Evolutionary conservation across 2,888 invertebrate genomes (phyloP).

Genomic region (Syrista parreyssii): DNA sequence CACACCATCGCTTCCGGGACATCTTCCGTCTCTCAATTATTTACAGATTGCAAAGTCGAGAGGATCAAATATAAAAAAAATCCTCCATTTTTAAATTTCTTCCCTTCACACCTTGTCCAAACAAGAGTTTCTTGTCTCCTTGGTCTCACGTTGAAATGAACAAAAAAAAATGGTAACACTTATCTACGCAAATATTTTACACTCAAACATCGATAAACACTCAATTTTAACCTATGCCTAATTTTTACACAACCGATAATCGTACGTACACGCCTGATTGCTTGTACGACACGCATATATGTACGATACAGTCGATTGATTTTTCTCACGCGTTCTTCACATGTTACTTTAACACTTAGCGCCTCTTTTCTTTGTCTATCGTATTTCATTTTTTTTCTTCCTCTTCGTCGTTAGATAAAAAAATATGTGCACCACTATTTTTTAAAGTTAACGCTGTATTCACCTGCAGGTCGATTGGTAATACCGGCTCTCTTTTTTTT

Average conservation of each 20-base stretch:
- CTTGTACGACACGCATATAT: too few relatives aligned
- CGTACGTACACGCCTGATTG: not conserved
- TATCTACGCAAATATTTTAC: constrained; percentile 47
- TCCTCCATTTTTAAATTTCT: not conserved
- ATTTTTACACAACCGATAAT: not conserved
- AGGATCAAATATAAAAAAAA: not conserved
- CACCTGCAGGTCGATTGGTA: not conserved
- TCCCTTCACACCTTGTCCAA: not conserved
- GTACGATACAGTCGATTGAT: not conserved
- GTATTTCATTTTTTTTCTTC: not conserved
- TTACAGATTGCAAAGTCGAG: not conserved
- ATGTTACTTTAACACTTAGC: not conserved
- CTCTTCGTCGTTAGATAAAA: constrained; percentile 32
- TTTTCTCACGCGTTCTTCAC: not conserved
- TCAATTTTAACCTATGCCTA: constrained; percentile 24
- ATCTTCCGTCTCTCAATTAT: not conserved
- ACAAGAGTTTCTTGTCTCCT: not conserved
- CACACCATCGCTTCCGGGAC: not conserved
- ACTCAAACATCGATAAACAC: constrained; percentile 50
- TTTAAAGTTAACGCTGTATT: constrained; percentile 3
- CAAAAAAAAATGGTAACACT: constrained; percentile 30
- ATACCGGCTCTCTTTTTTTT: not conserved
- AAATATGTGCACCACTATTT: constrained; percentile 42
- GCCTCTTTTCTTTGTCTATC: not conserved
- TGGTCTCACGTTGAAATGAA: not conserved